Percentiles rank a stretch among this genome's conserved stretches.
Evolutionary conservation across 2,888 invertebrate genomes (phyloP).

Genomic region (Carabus problematicus): DNA sequence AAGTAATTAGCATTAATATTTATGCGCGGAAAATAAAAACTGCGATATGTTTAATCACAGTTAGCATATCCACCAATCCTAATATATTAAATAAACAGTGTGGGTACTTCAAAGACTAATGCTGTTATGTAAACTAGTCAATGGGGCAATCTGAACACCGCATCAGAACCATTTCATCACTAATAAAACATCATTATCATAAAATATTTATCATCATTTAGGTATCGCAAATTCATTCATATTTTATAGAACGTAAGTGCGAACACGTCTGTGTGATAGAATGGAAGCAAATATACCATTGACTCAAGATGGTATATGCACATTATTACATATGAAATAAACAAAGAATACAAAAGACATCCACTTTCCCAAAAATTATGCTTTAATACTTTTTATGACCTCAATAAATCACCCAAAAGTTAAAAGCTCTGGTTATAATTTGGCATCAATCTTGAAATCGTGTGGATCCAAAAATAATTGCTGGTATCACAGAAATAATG

Average conservation of each 20-base stretch:
- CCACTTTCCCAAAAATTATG: no score
- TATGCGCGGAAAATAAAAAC: constrained; percentile 41
- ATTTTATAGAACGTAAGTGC: no score
- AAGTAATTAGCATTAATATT: constrained; percentile 40
- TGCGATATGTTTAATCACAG: constrained; percentile 37
- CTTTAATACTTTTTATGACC: constrained; percentile 16
- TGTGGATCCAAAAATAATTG: constrained; percentile 25
- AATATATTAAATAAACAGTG: constrained; percentile 5
- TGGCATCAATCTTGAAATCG: constrained; percentile 31
- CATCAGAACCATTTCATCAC: constrained; percentile 39
- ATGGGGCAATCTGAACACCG: constrained; percentile 37
- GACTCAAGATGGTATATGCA: no score
- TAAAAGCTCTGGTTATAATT: constrained; percentile 32
- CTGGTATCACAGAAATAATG: constrained; percentile 18
- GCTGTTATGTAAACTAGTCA: constrained; percentile 15
- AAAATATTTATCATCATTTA: background rate
- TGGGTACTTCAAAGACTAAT: constrained; percentile 18
- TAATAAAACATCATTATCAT: background rate
- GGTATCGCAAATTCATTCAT: no score
- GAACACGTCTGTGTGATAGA: no score
- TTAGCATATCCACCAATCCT: constrained; percentile 32
- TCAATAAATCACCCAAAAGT: constrained; percentile 39
- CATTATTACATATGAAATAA: no score
- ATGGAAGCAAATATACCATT: no score
- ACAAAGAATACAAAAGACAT: no score